Conservation (phyloP, 2,113 vertebrate genomes). For the Climacteris rufus region DNA sequence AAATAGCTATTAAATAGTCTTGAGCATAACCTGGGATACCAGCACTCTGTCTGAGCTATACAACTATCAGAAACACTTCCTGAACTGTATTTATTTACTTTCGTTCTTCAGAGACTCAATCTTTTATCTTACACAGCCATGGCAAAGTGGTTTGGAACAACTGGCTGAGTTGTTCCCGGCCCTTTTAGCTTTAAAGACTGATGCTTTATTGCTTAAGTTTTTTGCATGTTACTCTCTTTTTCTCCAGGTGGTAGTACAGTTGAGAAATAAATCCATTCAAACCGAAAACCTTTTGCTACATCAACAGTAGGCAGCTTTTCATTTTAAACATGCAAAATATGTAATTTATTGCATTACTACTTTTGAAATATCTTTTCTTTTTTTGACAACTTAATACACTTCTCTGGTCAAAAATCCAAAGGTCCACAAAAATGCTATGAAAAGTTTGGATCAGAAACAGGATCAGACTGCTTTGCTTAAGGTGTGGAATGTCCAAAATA, state of each 20-base stretch:
- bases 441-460: not conserved
- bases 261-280: not conserved
- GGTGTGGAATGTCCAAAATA: not conserved
- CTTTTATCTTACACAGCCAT: not conserved
- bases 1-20: not conserved
- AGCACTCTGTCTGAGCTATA: not conserved
- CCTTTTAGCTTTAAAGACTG: not conserved
- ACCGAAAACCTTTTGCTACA: not conserved
- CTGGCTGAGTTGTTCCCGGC: not conserved
- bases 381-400: not conserved
- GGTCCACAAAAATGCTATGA: not conserved
- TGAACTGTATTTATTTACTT: not conserved
- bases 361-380: not conserved
- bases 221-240: not conserved
- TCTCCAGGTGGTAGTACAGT: not conserved
- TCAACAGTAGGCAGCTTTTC: not conserved
- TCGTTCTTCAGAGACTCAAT: not conserved
- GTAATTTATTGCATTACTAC: not conserved
- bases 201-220: not conserved
- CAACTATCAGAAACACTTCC: not conserved
- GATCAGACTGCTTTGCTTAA: not conserved
- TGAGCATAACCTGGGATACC: not conserved
- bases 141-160: not conserved
- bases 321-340: not conserved
- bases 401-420: not conserved